These are phyloP conservation scores for Drosophila quadrilineata DNA, from an alignment of 1,140 invertebrate genomes.

Conservation along the genomic window DNA sequence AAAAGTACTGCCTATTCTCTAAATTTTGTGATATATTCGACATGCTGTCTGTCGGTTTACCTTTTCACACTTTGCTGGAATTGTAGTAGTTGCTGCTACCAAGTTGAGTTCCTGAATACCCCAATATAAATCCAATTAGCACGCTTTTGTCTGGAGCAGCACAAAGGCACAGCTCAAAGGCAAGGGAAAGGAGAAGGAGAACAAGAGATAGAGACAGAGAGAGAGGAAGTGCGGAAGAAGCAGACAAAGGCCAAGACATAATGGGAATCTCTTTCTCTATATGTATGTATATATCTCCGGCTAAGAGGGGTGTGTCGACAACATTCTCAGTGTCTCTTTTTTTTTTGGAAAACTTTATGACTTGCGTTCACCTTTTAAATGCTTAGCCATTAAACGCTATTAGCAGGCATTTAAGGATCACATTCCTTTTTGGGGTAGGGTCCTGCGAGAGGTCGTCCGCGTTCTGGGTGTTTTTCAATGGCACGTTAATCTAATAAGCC, in stretches of 20 bases:
- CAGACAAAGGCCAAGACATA: slow-evolving; percentile 60
- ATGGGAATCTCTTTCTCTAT: too few species aligned
- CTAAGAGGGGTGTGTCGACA: slow-evolving; percentile 46
- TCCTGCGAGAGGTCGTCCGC: slow-evolving; percentile 20
- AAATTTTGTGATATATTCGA: too few species aligned
- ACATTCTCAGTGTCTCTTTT: slow-evolving; percentile 24
- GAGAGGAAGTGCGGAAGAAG: too few species aligned
- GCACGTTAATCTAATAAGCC: slow-evolving; percentile 72
- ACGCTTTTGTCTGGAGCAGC: slow-evolving; percentile 64
- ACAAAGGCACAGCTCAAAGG: slow-evolving; percentile 5
- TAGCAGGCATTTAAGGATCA: slow-evolving; percentile 73
- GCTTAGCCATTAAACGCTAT: slow-evolving; percentile 73
- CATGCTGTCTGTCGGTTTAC: not conserved
- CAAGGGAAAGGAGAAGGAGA: slow-evolving; percentile 38
- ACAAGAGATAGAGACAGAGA: too few species aligned
- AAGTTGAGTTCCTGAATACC: slow-evolving; percentile 28
- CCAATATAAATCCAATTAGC: slow-evolving; percentile 77
- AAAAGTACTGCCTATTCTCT: too few species aligned
- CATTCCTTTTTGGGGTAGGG: slow-evolving; percentile 47
- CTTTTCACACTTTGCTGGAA: slow-evolving; percentile 44
- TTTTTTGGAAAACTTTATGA: slow-evolving; percentile 61
- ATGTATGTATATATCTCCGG: too few species aligned
- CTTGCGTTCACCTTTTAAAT: slow-evolving; percentile 70
- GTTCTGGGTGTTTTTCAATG: slow-evolving; percentile 54
- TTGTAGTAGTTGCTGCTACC: slow-evolving; percentile 32